A percentile compares a stretch with the other conserved stretches of the same genome.
These are phyloP conservation scores for Leistus spinibarbis DNA, from an alignment of 2,888 invertebrate genomes.

Conservation along the genomic window DNA sequence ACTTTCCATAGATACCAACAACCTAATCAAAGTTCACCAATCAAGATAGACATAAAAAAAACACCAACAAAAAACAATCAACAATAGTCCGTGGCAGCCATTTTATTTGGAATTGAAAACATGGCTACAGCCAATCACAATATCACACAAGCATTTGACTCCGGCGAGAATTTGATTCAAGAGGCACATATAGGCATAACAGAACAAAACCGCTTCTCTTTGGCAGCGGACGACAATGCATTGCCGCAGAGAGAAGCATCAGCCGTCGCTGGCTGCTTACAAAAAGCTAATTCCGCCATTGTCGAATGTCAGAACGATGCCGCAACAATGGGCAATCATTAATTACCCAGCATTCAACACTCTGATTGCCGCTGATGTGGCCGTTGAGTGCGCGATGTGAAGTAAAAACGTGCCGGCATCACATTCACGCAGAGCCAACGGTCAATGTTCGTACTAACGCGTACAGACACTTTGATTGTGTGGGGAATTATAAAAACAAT, in stretches of 20 bases:
- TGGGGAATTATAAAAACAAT: not conserved
- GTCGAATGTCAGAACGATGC: not conserved
- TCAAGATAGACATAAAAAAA: not conserved
- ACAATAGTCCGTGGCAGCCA: not conserved
- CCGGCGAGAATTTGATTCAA: not conserved
- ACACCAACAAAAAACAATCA: not conserved
- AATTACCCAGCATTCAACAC: slow-evolving; percentile 5
- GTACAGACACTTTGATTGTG: too few relatives aligned
- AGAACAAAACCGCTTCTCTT: too few relatives aligned
- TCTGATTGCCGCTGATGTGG: not conserved
- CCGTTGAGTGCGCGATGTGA: not conserved
- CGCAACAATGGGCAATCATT: slow-evolving; percentile 8
- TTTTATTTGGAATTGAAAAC: not conserved
- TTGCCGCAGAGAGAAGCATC: not conserved
- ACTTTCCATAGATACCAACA: not conserved
- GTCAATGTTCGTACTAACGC: too few relatives aligned
- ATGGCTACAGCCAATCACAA: not conserved
- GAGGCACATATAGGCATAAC: too few relatives aligned
- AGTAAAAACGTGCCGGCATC: not conserved
- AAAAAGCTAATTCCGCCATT: slow-evolving; percentile 32
- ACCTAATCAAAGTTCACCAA: not conserved
- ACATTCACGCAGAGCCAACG: not conserved
- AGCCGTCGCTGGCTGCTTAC: not conserved
- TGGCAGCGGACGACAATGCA: not conserved
- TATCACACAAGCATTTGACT: not conserved